Evolutionary conservation across 1,140 invertebrate species (phyloP), one percentile per base, ranked within the genome.

Genomic region (Heliconius eleuchia): DNA sequence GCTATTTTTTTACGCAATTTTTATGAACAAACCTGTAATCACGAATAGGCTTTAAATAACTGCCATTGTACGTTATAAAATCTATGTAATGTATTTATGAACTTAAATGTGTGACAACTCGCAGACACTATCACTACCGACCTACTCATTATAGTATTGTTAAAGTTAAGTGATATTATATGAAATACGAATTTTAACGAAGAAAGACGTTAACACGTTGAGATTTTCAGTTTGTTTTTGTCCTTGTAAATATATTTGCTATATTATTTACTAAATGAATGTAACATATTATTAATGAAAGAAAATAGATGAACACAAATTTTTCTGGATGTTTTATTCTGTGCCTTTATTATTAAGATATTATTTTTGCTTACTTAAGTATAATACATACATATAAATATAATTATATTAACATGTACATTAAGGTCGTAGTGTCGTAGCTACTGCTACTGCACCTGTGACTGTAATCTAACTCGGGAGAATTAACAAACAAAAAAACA

Each of bases 181-280:
- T 92, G 91, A 92, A 93, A 91, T 92, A 94, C 90, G 93, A 93
- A 93, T 93, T 92, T 94, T 91, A 94, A 92, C 88, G 85, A 89
- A 91, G 84, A 83, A 82, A 90, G 89, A 91, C 82, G 83, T 83
- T 87, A 76, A 84, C 78, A 90, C 89, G 89, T 92, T 90, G 84
- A 87, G 81, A 87, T 91, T 94, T 95, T 93, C 89, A 85, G 86
- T 92, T 94, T 94, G 81, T 88, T 91, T 92, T 93, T 89, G 88
- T 91, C 92, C 92, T 89, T 95, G 94, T 95, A 95, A 94, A 95
- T 94, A 92, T 91, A 94, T 92, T 94, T 94, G 92, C 92, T 94
- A 94, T 94, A 95, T 95, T 88, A 93, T 94, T 94, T 94, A 94
- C 87, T 93, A 94, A 94, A 95, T 95, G 92, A 95, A 95, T 95